Evolutionary conservation across 53 echinoderm and acorn worm genomes (phyloP), one percentile per base, ranked within the genome.

Genomic region (Patiria pectinifera): DNA sequence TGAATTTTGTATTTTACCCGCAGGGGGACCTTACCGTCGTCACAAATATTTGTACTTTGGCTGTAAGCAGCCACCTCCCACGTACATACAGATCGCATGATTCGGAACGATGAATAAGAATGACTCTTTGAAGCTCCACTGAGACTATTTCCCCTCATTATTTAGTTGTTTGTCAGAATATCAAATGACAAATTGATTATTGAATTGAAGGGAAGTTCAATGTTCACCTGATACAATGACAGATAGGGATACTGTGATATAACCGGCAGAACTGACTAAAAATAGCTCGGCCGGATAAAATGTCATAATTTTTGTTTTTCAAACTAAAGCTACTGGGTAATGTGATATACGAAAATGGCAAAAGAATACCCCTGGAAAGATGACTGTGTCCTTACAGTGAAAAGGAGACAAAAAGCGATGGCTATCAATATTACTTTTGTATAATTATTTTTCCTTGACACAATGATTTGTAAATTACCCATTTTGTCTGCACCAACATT

Each of bases 151-250:
- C 0, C 24, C 22, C 4, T 23, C 46, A 79, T 45, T 45, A 79
- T 79, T 11, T 79, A 19, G 45, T 10, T 79, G 79, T 79, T 79
- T 79, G 79, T 44, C 79, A 3, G 10, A 11, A 5, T 58, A 82
- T 82, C 83, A 82, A 82, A 59, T 82, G 24, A 9, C 83, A 82
- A 82, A 23, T 15, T 82, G 83, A 82, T 59, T 21, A 22, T 44
- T 58, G 44, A 21, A 82, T 79, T 79, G 11, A 81, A 15, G 19
- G 19, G 26, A 58, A 82, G 58, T 58, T 24, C 60, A 82, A 59
- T 6, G 81, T 22, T 82, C 83, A 82, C 25, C 22, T 22, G 24
- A 82, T 58, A 82, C 18, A 2, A 23, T 19, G 24, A n/a, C 59
- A 6, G 80, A 79, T 18, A 79, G 10, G 6, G 24, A 24, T 44